Evolutionary conservation across 1,140 invertebrate genomes (phyloP).

Genomic region (Octopus bimaculoides): DNA sequence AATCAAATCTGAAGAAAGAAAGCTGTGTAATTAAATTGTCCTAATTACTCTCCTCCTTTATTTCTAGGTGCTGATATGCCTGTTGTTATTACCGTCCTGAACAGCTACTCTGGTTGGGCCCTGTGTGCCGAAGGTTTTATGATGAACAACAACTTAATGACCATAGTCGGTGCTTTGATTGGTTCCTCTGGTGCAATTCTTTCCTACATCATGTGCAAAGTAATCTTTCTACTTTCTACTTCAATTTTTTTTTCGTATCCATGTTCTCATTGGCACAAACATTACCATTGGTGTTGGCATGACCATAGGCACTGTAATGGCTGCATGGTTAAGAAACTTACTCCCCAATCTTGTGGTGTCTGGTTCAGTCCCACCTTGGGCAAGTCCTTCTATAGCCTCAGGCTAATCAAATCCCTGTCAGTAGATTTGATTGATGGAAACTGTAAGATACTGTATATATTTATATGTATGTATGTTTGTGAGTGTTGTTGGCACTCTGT

Average conservation of each 20-base stretch:
- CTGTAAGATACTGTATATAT: no score
- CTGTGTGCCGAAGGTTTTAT: conserved; percentile 89
- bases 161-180: conserved; percentile 85
- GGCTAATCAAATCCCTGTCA: no score
- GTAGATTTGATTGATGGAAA: no score
- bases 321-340: no score
- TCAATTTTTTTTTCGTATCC: neutral
- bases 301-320: no score
- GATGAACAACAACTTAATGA: conserved; percentile 90
- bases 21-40: neutral
- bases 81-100: conserved; percentile 88
- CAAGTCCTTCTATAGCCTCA: no score
- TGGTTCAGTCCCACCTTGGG: no score
- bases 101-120: conserved; percentile 81
- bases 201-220: conserved; percentile 93
- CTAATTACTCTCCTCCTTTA: conserved; percentile 10
- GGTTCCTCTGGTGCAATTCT: conserved; percentile 88
- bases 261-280: neutral
- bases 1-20: neutral
- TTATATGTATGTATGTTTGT: no score
- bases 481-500: no score
- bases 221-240: conserved; percentile 45
- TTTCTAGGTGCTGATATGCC: conserved; percentile 78
- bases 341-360: no score
- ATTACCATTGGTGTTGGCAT: no score